Percentiles rank a stretch among this genome's conserved stretches.
Conservation (phyloP, 2,113 vertebrate species). For the Passer domesticus region DNA sequence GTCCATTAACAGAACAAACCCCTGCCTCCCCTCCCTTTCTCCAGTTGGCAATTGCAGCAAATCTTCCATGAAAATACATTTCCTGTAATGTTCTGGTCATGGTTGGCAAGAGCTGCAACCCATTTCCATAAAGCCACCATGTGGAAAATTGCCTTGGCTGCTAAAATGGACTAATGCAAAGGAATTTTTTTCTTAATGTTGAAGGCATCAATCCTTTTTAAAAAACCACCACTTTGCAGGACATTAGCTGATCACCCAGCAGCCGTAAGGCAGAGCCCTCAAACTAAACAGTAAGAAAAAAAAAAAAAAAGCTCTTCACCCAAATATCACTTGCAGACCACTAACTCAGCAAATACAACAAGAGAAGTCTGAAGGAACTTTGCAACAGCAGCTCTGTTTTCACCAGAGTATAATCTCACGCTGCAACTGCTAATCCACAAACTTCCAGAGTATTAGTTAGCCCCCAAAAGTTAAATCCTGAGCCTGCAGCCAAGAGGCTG, state of each 20-base stretch:
- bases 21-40: slow-evolving; percentile 58
- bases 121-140: slow-evolving; percentile 83
- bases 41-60: slow-evolving; percentile 89
- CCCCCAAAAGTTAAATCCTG: not conserved
- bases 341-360: not conserved
- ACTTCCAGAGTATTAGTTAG: not conserved
- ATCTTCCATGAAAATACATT: slow-evolving; percentile 95
- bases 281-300: not conserved
- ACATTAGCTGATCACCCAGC: slow-evolving; percentile 48
- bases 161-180: slow-evolving; percentile 85
- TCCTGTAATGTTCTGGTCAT: slow-evolving; percentile 89
- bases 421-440: not conserved
- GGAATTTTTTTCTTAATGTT: slow-evolving; percentile 20
- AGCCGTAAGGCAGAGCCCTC: not conserved
- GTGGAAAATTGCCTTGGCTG: slow-evolving; percentile 86
- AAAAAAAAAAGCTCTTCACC: not conserved
- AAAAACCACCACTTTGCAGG: slow-evolving; percentile 6
- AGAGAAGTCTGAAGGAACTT: not conserved
- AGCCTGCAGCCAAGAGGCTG: not conserved
- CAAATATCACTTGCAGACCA: not conserved
- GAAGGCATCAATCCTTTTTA: slow-evolving; percentile 24
- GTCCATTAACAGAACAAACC: slow-evolving; percentile 85
- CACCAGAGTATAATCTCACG: not conserved
- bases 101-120: slow-evolving; percentile 71
- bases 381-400: not conserved